A percentile compares a stretch with the other conserved stretches of the same genome.
Evolutionary conservation across 2,888 invertebrate genomes (phyloP).

Genomic region (Malthinus flaveolus): DNA sequence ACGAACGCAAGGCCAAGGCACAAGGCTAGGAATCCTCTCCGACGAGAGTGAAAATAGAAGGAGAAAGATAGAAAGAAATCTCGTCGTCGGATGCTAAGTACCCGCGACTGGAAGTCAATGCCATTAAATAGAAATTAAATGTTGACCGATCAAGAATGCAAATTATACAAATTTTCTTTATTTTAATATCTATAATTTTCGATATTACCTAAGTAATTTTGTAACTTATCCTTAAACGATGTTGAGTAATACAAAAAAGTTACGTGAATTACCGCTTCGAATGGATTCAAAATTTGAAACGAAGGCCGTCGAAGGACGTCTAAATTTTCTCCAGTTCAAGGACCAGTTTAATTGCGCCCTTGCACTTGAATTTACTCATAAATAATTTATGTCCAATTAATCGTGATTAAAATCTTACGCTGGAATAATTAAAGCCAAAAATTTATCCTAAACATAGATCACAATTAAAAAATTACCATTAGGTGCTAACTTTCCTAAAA

Average conservation of each 20-base stretch:
- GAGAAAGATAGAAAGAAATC: neutral
- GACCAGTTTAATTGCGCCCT: no score
- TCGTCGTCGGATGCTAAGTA: neutral
- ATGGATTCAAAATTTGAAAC: no score
- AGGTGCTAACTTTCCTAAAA: no score
- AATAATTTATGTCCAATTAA: no score
- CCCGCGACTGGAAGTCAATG: neutral
- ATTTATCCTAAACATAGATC: no score
- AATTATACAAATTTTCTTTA: neutral
- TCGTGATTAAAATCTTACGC: no score
- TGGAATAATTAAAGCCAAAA: no score
- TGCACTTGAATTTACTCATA: no score
- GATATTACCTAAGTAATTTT: neutral
- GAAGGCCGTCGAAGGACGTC: no score
- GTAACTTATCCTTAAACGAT: neutral
- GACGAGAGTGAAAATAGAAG: slow-evolving; percentile 9
- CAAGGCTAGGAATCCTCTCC: slow-evolving; percentile 33
- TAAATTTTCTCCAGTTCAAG: no score
- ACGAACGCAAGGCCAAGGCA: slow-evolving; percentile 44
- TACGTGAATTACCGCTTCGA: no score
- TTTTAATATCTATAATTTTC: neutral
- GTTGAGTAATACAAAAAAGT: neutral
- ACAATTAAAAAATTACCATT: no score
- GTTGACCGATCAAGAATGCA: neutral
- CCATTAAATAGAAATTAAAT: slow-evolving; percentile 6